phyloP scores from a whole-genome alignment of 2,113 vertebrate species.

The Cochlearius cochlearius region DNA sequence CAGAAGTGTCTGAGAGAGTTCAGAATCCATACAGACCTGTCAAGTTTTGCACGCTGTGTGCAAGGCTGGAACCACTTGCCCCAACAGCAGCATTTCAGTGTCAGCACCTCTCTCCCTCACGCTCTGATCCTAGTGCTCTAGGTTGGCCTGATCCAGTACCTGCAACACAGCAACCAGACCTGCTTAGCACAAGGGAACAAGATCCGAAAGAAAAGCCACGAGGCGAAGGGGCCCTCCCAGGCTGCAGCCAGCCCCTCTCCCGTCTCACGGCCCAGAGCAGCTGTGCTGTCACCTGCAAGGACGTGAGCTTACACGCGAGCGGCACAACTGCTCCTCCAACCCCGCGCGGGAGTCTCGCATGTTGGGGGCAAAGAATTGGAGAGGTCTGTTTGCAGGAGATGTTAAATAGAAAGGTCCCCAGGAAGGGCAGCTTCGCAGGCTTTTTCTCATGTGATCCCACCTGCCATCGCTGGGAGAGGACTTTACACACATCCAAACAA shows the following conservation, averaged over 20 bases:
- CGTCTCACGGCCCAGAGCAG: not conserved
- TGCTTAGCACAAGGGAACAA: not conserved
- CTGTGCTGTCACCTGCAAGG: not conserved
- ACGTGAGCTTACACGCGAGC: not conserved
- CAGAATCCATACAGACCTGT: not conserved
- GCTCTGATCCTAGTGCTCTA: not conserved
- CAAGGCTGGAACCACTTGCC: not conserved
- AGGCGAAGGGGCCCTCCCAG: rapidly evolving
- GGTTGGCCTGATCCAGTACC: not conserved
- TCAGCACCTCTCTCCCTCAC: not conserved
- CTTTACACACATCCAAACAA: conserved; percentile 28
- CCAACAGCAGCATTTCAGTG: not conserved
- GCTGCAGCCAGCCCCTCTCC: not conserved
- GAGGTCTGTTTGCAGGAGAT: not conserved
- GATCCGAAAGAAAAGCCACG: not conserved
- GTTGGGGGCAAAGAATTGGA: rapidly evolving
- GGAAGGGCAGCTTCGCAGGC: not conserved
- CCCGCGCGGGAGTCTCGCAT: not conserved
- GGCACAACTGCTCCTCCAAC: not conserved
- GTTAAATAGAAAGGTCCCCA: not conserved
- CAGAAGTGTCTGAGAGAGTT: not conserved
- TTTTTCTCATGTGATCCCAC: not conserved
- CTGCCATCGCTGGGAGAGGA: not conserved
- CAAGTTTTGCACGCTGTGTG: rapidly evolving
- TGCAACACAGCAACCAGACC: not conserved